phyloP scores from a whole-genome alignment of 2,888 invertebrate genomes.

The Eupithecia inturbata region DNA sequence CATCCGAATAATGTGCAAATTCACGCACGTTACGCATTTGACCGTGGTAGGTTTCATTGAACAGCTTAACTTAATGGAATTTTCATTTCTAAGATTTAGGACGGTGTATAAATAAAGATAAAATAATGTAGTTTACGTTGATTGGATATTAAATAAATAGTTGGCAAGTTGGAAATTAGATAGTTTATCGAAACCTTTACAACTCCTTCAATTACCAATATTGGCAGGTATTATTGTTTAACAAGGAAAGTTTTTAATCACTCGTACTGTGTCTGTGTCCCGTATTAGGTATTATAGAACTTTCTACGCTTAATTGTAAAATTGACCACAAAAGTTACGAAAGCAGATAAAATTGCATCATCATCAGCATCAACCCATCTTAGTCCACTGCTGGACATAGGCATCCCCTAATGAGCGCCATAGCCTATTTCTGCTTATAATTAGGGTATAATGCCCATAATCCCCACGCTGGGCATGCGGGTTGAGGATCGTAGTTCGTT shows the following conservation, averaged over 20 bases:
- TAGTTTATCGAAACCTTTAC: background rate
- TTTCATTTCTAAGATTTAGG: too few relatives aligned
- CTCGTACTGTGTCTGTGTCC: background rate
- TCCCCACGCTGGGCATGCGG: too few relatives aligned
- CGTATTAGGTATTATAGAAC: background rate
- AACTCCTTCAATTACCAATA: background rate
- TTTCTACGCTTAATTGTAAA: conserved; percentile 1
- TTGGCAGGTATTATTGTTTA: conserved; percentile 1
- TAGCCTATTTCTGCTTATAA: too few relatives aligned
- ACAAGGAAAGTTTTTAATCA: conserved; percentile 7
- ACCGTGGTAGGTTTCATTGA: too few relatives aligned
- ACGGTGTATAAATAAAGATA: too few relatives aligned
- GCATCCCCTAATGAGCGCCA: too few relatives aligned
- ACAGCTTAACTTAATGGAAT: too few relatives aligned
- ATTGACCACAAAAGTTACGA: background rate
- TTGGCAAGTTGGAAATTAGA: background rate
- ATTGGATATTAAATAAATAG: background rate
- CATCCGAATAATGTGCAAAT: background rate
- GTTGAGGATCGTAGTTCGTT: too few relatives aligned
- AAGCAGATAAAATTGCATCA: background rate
- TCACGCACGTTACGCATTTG: background rate
- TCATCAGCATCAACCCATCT: too few relatives aligned
- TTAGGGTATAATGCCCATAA: too few relatives aligned
- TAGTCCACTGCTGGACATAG: too few relatives aligned
- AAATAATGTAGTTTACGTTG: too few relatives aligned